Percentiles rank a stretch among this genome's conserved stretches.
These are phyloP conservation scores for Drosophila pseudotalamancana DNA, from an alignment of 2,888 invertebrate species.

Conservation along the genomic window DNA sequence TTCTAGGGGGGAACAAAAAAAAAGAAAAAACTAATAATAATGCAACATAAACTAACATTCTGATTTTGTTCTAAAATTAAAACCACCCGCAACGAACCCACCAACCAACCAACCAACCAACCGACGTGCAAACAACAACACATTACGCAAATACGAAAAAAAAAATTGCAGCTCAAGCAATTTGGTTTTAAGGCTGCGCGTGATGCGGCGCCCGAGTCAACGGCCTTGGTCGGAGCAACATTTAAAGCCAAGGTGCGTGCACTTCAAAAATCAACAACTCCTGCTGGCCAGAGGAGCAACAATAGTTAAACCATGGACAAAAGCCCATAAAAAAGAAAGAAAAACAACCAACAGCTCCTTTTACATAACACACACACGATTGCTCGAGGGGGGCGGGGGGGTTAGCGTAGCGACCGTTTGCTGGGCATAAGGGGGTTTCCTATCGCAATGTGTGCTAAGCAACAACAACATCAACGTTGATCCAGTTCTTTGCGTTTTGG, in stretches of 20 bases:
- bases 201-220: conserved; percentile 57
- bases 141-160: conserved; percentile 66
- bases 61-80: conserved; percentile 38
- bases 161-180: conserved; percentile 64
- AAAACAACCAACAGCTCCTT: conserved; percentile 32
- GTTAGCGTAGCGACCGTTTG: neutral
- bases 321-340: neutral
- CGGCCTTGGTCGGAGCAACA: conserved; percentile 44
- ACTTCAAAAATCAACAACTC: conserved; percentile 16
- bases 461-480: conserved; percentile 5
- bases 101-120: conserved; percentile 26
- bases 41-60: conserved; percentile 35
- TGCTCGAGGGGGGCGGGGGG: conserved; percentile 5
- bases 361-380: conserved; percentile 69
- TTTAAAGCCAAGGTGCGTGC: conserved; percentile 67
- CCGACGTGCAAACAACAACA: conserved; percentile 44
- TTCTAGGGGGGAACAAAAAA: conserved; percentile 9
- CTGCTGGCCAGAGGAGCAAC: neutral
- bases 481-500: conserved; percentile 16
- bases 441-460: neutral
- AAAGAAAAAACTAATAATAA: conserved; percentile 20
- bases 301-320: neutral
- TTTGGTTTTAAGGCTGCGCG: conserved; percentile 65
- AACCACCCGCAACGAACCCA: conserved; percentile 14
- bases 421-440: neutral